Evolutionary conservation across 2,113 vertebrate genomes (phyloP), one percentile per base, ranked within the genome.

Genomic region (Nycticorax nycticorax): DNA sequence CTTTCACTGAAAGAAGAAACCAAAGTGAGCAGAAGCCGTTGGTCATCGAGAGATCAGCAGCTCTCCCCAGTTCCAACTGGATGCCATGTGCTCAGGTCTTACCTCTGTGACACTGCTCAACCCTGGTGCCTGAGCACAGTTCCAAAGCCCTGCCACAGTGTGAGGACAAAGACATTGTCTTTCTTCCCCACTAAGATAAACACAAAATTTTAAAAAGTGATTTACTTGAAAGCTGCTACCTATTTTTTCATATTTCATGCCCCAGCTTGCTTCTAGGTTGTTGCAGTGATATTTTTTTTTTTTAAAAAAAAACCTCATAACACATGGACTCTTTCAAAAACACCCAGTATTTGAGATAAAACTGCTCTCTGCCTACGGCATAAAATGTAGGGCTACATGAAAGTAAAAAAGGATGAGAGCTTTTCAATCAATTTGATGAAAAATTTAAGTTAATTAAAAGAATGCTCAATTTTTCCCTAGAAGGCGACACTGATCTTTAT

Each of bases 391-490:
- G 96, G 94, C 96, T 95, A 98, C 97, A 98, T 98, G 97, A 98
- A 98, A 97, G 96, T 88, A 86, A 88, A 95, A 96, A 95, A 94
- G 95, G 97, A 98, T 98, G 98, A 98, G 98, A 98, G 97, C 92
- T 97, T 98, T 98, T 98, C 98, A 98, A 98, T 98, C 98, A 98
- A 98, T 98, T 97, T 97, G 97, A 98, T 98, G 96, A 98, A 98
- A 98, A 98, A 97, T 95, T 97, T 98, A 98, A 98, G 97, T 98
- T 98, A 98, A 98, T 98, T 98, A 98, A 98, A 98, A 98, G 97
- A 98, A 98, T 98, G 96, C 97, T 98, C 87, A 94, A 75, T 97
- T 96, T 98, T 98, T 97, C 97, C 98, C 97, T 98, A 97, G 98
- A 98, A 98, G 98, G 98, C 81, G 62, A 97, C 96, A 91, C 97